A percentile compares a stretch with the other conserved stretches of the same genome.
phyloP scores from a whole-genome alignment of 2,888 invertebrate species.

The Tipula unca region DNA sequence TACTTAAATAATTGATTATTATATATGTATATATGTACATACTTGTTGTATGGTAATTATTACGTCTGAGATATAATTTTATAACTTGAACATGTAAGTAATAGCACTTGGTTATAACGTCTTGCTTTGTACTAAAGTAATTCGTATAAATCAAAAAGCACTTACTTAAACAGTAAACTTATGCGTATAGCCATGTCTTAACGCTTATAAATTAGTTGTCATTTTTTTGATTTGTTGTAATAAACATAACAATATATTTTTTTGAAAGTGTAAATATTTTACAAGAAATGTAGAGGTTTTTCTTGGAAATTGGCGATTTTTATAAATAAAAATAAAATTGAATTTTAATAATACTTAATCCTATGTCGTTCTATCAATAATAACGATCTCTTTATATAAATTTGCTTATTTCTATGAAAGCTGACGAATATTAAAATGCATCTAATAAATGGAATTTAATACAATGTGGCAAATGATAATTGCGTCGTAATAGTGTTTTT shows the following conservation, averaged over 20 bases:
- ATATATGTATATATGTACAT: too few relatives aligned
- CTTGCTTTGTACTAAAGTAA: background rate
- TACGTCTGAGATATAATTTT: background rate
- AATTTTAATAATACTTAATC: background rate
- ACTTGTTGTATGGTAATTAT: too few relatives aligned
- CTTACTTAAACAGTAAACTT: background rate
- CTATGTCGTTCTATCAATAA: background rate
- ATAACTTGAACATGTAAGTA: background rate
- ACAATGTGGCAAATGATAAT: too few relatives aligned
- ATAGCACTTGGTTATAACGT: background rate
- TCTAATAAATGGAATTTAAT: too few relatives aligned
- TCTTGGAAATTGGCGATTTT: background rate
- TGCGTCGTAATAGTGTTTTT: too few relatives aligned
- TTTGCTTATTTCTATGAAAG: background rate
- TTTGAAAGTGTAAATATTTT: background rate
- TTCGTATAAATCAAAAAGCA: background rate
- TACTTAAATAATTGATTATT: background rate
- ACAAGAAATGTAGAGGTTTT: background rate
- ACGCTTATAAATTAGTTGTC: background rate
- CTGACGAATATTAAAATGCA: background rate
- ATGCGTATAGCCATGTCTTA: background rate
- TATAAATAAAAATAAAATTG: background rate
- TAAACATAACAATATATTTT: background rate
- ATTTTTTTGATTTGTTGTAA: background rate
- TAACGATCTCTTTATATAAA: background rate